Evolutionary conservation across 1,140 invertebrate species (phyloP).

Genomic region (Drosophila azteca): DNA sequence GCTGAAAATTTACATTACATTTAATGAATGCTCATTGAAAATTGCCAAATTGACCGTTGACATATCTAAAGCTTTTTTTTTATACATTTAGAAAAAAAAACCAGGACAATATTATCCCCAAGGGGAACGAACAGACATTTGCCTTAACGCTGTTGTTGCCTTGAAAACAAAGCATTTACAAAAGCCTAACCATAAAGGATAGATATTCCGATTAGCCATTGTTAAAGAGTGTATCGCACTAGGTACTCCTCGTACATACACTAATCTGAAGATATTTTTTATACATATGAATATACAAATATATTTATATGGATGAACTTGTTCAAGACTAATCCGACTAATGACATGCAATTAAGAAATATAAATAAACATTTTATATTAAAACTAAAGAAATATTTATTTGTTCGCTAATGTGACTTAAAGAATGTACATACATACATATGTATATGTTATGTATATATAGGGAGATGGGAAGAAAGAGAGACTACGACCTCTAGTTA

Average conservation of each 20-base stretch:
- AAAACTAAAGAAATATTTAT: background rate
- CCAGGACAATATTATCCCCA: conserved; percentile 37
- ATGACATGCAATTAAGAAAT: conserved; percentile 43
- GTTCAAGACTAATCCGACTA: conserved; percentile 40
- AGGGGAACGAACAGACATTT: background rate
- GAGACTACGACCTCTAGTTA: too few species aligned
- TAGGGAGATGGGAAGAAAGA: too few species aligned
- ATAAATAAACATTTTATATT: conserved; percentile 40
- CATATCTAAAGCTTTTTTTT: conserved; percentile 11
- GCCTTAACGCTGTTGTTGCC: conserved; percentile 36
- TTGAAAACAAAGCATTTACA: conserved; percentile 45
- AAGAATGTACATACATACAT: too few species aligned
- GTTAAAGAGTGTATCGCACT: conserved; percentile 47
- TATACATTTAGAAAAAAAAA: conserved; percentile 3
- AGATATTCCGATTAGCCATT: conserved; percentile 40
- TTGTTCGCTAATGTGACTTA: too few species aligned
- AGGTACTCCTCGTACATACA: conserved; percentile 19
- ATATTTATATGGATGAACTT: conserved; percentile 24
- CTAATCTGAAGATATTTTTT: conserved; percentile 43
- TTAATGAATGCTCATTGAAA: conserved; percentile 26
- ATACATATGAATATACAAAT: conserved; percentile 13
- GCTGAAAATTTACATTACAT: conserved; percentile 17
- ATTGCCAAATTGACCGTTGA: conserved; percentile 25
- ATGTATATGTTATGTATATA: too few species aligned
- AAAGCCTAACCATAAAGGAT: conserved; percentile 15